Conservation (phyloP, 1,140 invertebrate genomes). For the Acromyrmex echinatior region DNA sequence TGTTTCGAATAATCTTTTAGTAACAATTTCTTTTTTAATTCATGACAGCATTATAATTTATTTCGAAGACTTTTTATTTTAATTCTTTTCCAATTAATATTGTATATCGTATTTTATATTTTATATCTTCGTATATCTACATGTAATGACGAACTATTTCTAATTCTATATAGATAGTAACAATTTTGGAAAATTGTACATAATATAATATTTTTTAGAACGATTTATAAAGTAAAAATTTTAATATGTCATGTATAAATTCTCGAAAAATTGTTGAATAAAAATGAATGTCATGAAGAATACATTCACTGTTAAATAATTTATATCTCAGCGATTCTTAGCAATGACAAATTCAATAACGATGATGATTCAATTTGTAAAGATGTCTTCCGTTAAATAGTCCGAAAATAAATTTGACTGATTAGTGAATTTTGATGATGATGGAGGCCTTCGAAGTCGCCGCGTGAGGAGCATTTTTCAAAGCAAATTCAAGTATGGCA, state of each 20-base stretch:
- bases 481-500: conserved; percentile 44
- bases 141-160: neutral
- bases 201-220: neutral
- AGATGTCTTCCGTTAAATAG: neutral
- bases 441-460: neutral
- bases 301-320: conserved; percentile 7
- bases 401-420: conserved; percentile 8
- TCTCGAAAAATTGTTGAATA: neutral
- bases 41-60: neutral
- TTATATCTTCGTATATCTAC: neutral
- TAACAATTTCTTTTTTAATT: neutral
- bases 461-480: neutral
- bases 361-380: conserved; percentile 12
- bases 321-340: neutral
- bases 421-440: neutral
- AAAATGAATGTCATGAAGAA: neutral
- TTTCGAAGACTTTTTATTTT: neutral
- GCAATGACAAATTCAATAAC: neutral
- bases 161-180: neutral
- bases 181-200: neutral
- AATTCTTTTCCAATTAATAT: neutral
- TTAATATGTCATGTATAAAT: neutral
- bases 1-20: neutral
- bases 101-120: neutral
- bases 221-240: neutral